phyloP scores from a whole-genome alignment of 2,113 vertebrate genomes.

The Oreotrochilus melanogaster region DNA sequence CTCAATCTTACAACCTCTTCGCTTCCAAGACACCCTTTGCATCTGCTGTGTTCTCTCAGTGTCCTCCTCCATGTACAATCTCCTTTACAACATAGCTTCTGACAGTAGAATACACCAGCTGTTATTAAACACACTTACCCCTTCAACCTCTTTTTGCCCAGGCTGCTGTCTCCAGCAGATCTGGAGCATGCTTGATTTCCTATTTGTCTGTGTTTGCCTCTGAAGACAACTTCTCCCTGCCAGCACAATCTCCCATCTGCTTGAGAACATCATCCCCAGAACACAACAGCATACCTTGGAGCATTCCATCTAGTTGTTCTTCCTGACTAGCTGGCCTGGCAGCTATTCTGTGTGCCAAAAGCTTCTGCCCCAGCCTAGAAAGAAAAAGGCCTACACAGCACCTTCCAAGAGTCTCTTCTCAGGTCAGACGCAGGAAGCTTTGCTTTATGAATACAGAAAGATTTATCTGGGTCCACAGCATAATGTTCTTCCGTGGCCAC shows the following conservation, averaged over 20 bases:
- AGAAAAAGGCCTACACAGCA: neutral
- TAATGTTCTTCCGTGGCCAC: neutral
- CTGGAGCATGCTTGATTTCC: neutral
- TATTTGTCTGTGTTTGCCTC: neutral
- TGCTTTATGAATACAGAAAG: neutral
- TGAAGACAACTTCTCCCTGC: conserved; percentile 5
- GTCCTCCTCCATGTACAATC: neutral
- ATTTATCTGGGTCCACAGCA: neutral
- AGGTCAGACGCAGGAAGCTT: neutral
- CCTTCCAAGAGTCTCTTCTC: neutral
- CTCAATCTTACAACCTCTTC: neutral
- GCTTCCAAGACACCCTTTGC: neutral
- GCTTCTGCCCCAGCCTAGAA: conserved; percentile 28
- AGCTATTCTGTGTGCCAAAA: conserved; percentile 36
- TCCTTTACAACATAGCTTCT: neutral
- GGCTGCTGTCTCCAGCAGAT: neutral
- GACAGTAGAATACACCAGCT: neutral
- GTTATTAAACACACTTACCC: neutral
- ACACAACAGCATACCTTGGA: conserved; percentile 60
- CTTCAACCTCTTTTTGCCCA: neutral
- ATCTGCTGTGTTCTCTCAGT: neutral
- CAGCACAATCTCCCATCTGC: conserved; percentile 8
- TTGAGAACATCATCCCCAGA: neutral
- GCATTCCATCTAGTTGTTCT: conserved; percentile 44
- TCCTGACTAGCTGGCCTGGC: conserved; percentile 58